phyloP scores from a whole-genome alignment of 2,797 vertebrate species.

The Argya squamiceps region DNA sequence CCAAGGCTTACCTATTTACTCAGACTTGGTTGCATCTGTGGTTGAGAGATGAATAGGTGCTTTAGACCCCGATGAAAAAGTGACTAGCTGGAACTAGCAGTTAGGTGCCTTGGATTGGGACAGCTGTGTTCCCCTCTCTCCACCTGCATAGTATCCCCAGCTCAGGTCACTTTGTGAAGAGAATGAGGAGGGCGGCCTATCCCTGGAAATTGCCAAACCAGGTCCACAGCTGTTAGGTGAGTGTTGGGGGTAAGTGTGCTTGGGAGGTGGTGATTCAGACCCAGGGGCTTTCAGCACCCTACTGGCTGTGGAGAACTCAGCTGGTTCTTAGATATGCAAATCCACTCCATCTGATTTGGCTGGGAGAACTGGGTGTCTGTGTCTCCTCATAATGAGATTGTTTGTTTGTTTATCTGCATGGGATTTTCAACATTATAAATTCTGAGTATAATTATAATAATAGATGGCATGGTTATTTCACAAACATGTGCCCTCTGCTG shows the following conservation, averaged over 20 bases:
- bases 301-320: not conserved
- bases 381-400: not conserved
- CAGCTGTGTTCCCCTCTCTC: not conserved
- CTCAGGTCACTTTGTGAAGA: not conserved
- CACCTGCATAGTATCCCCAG: not conserved
- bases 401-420: constrained; percentile 37
- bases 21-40: not conserved
- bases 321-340: constrained; percentile 46
- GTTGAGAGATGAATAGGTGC: not conserved
- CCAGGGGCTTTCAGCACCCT: not conserved
- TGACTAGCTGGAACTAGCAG: not conserved
- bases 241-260: not conserved
- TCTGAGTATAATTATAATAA: constrained; percentile 11
- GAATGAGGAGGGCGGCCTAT: not conserved
- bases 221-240: not conserved
- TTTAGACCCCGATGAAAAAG: not conserved
- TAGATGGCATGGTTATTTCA: constrained; percentile 17
- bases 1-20: not conserved
- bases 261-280: not conserved
- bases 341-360: not conserved
- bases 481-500: constrained; percentile 9
- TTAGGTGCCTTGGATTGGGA: not conserved
- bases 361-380: constrained; percentile 13
- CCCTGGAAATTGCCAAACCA: not conserved
- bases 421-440: constrained; percentile 22